These are phyloP conservation scores for Euwallacea fornicatus DNA, from an alignment of 1,140 invertebrate species.

Conservation along the genomic window DNA sequence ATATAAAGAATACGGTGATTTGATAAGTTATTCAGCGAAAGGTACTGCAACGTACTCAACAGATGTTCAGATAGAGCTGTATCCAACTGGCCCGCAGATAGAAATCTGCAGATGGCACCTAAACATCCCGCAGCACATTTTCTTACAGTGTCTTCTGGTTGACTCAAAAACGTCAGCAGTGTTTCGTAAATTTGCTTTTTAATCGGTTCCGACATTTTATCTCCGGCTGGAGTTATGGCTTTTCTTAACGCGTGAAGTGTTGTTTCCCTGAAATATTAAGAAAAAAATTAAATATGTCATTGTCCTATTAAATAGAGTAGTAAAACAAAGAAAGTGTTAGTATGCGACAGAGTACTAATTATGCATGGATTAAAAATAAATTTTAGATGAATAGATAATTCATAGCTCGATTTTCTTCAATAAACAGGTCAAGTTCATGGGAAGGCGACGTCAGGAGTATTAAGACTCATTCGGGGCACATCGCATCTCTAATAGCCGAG, in stretches of 20 bases:
- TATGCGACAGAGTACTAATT: too few relatives aligned
- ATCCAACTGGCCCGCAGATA: slow-evolving; percentile 74
- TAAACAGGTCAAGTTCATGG: too few relatives aligned
- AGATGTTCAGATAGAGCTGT: slow-evolving; percentile 76
- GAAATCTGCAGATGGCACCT: slow-evolving; percentile 78
- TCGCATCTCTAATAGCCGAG: too few relatives aligned
- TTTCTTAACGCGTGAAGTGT: slow-evolving; percentile 87
- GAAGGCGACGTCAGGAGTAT: too few relatives aligned
- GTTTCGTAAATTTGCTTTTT: slow-evolving; percentile 76
- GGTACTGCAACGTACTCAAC: slow-evolving; percentile 58
- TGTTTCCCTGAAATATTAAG: slow-evolving; percentile 69
- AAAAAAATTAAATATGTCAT: too few relatives aligned
- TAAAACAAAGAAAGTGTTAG: too few relatives aligned
- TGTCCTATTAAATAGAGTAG: too few relatives aligned
- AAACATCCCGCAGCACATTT: slow-evolving; percentile 83
- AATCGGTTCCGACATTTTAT: slow-evolving; percentile 84
- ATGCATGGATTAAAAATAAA: too few relatives aligned
- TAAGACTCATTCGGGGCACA: too few relatives aligned
- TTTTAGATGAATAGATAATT: too few relatives aligned
- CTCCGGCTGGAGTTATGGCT: slow-evolving; percentile 79
- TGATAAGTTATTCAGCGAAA: neutral
- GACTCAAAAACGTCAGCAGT: slow-evolving; percentile 68
- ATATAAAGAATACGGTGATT: neutral
- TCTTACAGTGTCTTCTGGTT: slow-evolving; percentile 80
- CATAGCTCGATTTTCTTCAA: too few relatives aligned